phyloP scores from a whole-genome alignment of 2,797 vertebrate genomes.

The Hemibagrus guttatus region DNA sequence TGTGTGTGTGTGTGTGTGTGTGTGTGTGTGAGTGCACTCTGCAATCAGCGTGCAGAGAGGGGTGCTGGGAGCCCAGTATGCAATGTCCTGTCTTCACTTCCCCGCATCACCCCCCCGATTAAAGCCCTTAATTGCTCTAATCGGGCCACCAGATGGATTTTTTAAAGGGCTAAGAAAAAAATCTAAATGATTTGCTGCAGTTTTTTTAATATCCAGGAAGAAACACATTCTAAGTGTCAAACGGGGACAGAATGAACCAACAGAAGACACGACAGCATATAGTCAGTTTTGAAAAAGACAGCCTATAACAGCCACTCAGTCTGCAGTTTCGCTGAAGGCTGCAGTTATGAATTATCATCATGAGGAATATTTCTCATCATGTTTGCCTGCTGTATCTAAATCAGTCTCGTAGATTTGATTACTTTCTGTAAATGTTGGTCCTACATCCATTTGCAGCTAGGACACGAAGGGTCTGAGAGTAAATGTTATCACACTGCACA shows the following conservation, averaged over 20 bases:
- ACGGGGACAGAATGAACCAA: constrained; percentile 7
- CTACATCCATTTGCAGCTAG: constrained; percentile 8
- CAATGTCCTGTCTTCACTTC: constrained; percentile 46
- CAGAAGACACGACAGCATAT: neutral
- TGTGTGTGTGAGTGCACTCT: neutral
- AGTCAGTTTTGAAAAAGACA: constrained; percentile 3
- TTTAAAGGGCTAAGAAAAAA: constrained; percentile 46
- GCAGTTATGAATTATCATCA: neutral
- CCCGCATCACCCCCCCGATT: constrained; percentile 41
- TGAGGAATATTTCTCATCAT: constrained; percentile 13
- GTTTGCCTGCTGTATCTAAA: constrained; percentile 29
- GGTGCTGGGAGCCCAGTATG: constrained; percentile 28
- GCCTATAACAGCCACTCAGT: neutral
- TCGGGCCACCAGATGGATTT: constrained; percentile 54
- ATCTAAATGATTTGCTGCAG: constrained; percentile 40
- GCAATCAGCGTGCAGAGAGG: constrained; percentile 24
- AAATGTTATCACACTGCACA: constrained; percentile 40
- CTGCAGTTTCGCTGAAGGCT: constrained; percentile 8
- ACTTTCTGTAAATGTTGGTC: constrained; percentile 7
- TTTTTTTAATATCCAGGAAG: constrained; percentile 20
- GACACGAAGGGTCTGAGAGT: neutral
- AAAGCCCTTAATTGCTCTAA: constrained; percentile 53
- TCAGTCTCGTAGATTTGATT: constrained; percentile 26
- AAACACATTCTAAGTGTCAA: constrained; percentile 4
- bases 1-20: neutral